Base-by-base conservation (phyloP, 2,888 invertebrate genomes). In the Pseudococcus viburni region DNA sequence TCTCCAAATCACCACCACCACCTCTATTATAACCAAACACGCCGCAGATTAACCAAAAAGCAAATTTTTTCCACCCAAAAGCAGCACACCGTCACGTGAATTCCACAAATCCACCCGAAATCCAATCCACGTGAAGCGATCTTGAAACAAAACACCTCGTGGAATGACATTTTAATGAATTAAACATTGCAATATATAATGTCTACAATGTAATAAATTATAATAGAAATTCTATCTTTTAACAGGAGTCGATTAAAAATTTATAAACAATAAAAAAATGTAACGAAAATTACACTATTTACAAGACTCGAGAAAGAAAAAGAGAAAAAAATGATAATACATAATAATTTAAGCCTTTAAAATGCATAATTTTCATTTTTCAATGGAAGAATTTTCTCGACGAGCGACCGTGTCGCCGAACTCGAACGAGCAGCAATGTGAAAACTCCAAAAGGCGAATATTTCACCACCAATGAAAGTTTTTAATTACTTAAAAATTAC, bases 141-240 rank as follows among this genome's bases (percentile, higher is more conserved):
- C 12, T 83, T 46, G 7, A 42, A 46, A 83, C 19, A 12, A 83
- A 46, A 39, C 39, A 77, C 39, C 80, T 55, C 86, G 86, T 86
- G 86, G 86, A 86, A 86, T 86, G 86, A 86, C 86, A 86, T 33
- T 86, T 86, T 86, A 86, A 86, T 86, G n/a, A 68, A 86, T 86
- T 59, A 86, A 86, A 68, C 59, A 86, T 86, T 86, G 64, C 64
- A 68, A 86, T 59, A 85, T 55, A 51, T 33, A 51, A 55, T 46
- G 46, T 83, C 46, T 83, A 83, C 42, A 83, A 42, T 19, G 80
- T 33, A 85, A 85, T 85, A 55, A 48, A 84, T 48, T 84, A 85
- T 85, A 17, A 46, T 85, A 85, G 55, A 85, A 85, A 51, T 77
- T 19, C 86, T 46, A 68, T 17, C 39, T 19, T 48, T 84, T 64